Conservation (phyloP, 2,797 vertebrate species). For the Poeciliopsis presidionis region DNA sequence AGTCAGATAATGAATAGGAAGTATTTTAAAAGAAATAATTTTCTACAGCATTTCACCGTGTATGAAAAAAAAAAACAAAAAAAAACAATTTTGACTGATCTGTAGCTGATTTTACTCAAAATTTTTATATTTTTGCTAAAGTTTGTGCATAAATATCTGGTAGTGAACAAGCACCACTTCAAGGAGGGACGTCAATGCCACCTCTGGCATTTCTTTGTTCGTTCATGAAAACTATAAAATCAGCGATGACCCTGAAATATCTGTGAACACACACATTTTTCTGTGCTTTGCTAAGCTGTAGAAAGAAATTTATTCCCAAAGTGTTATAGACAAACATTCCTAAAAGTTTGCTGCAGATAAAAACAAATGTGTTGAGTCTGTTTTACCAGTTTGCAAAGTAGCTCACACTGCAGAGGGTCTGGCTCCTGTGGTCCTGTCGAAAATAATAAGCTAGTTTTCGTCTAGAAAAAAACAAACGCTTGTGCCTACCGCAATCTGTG, state of each 20-base stretch:
- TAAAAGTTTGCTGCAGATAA: slow-evolving; percentile 1
- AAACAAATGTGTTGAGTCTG: not conserved
- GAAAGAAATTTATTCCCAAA: not conserved
- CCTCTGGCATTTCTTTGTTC: not conserved
- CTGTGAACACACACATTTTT: not conserved
- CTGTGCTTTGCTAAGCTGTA: not conserved
- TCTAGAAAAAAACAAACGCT: not conserved
- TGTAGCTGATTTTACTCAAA: not conserved
- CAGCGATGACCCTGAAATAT: not conserved
- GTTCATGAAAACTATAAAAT: not conserved
- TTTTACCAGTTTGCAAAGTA: slow-evolving; percentile 12
- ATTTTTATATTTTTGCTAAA: not conserved
- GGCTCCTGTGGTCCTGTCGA: slow-evolving; percentile 6
- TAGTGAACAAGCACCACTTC: not conserved
- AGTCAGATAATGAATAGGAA: not conserved
- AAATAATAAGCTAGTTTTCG: slow-evolving; percentile 1
- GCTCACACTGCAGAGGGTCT: not conserved
- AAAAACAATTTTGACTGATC: not conserved
- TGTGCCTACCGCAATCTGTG: slow-evolving; percentile 5
- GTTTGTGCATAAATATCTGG: not conserved
- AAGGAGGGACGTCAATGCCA: not conserved
- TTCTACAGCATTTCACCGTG: not conserved
- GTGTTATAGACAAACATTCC: not conserved
- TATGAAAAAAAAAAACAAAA: not conserved
- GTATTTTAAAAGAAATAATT: not conserved